Evolutionary conservation across 2,113 vertebrate species (phyloP), one percentile per base, ranked within the genome.

Genomic region (Lipotes vexillifer): DNA sequence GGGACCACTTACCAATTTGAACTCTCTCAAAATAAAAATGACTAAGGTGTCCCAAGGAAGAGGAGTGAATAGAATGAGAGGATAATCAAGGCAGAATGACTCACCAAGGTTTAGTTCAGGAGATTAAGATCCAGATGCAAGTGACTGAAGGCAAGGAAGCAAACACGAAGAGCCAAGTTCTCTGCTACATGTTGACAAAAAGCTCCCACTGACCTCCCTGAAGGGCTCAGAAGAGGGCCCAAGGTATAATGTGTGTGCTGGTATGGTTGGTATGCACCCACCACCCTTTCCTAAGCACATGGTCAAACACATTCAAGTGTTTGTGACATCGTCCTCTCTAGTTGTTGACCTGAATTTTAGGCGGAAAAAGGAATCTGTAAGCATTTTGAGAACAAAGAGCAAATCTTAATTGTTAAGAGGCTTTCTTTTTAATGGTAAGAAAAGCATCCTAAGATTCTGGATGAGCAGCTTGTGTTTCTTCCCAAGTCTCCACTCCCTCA

Each of bases 121-220:
- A 88, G 89, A 72, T 68, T 81, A 93, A 95, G 90, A 95, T 69
- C n/a, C 83, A 90, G 82, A 82, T 0, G 1, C 52, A 96, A 83
- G 49, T 52, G 93, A 93, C 81, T 27, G 18, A 20, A 94, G 72
- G 23, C 77, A 86, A 80, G 91, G 77, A 59, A 82, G 41, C 25
- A 74, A 80, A 92, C 68, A 86, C 25, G 74, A 14, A 66, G 78
- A 72, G 63, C 9, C 20, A 57, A 94, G 44, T 91, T 93, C 92
- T 89, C 65, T 49, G 8, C 68, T 63, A 33, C 81, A 33, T 82
- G 66, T 85, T 94, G 88, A 93, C 52, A 94, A 74, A 97, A 92
- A 95, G 75, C 83, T 69, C 85, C 63, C 82, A 68, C 17, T 92
- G 78, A 93, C 93, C 96, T 72, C 72, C 21, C 86, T 38, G 25